Base-by-base conservation (phyloP, 2,113 vertebrate species). In the Bolborhynchus lineola region DNA sequence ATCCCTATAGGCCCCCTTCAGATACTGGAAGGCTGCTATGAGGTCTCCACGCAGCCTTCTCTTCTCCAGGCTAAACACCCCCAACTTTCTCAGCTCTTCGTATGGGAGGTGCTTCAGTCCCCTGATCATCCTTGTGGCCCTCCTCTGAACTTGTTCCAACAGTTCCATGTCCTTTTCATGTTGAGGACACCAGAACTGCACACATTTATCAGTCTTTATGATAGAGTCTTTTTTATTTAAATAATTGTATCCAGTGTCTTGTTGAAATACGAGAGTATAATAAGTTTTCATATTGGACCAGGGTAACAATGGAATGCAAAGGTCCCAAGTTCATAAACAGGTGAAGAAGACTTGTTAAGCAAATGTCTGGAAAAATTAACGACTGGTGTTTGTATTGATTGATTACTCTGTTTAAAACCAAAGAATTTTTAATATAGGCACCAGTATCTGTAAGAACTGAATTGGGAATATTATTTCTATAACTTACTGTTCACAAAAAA, bases 391-490 rank as follows among this genome's bases (percentile, higher is more conserved):
- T n/a, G 35, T 57, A 65, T 23, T 18, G 23, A 44, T 14, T 84
- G 37, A 47, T 83, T 76, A 23, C n/a, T 76, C 20, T 62, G 12
- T 75, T 75, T 42, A 70, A 85, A 53, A 1, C 0, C 1, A 37
- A 42, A 16, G 2, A 0, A 11, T 29, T 84, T 42, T 52, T 23
- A 44, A 39, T 89, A 13, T 12, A 3, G 0, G 16, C 13, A 26
- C 13, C 13, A 33, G 25, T 68, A 53, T n/a, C 5, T 39, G 19
- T 41, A 68, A 64, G 77, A 81, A n/a, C 0, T 0, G 35, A 74
- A 52, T 10, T 20, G 13, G 11, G 2, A 31, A 5, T 84, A 78
- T 37, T 50, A 53, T 71, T 71, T 83, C 15, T 80, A 0, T 71
- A 64, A 53, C 21, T 41, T 67, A 35, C 19, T 39, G 17, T 83